Base-by-base conservation (phyloP, 2,113 vertebrate species). In the Cyrtonyx montezumae region DNA sequence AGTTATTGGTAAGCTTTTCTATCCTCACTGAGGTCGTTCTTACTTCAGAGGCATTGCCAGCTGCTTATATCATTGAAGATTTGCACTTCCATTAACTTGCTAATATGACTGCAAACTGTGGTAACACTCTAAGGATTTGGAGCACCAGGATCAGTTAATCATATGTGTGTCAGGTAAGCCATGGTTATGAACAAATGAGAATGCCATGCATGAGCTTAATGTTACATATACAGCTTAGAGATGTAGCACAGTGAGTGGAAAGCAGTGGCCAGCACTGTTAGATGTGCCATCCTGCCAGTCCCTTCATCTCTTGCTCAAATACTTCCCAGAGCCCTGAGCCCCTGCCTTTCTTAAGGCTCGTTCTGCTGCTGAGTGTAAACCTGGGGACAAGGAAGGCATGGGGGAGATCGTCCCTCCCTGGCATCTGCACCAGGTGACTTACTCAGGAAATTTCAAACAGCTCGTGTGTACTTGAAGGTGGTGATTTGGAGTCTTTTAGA, bases 271-370 rank as follows among this genome's bases (percentile, higher is more conserved):
- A 43, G 53, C 55, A 11, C 10, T 32, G 30, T 19, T 15, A 32
- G 69, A 19, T 0, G 5, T 36, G 30, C 59, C 68, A 18, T 20
- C 46, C 34, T 2, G 1, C 21, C 0, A 1, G 12, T 51, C 15
- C 12, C 13, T 25, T 51, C 16, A 21, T 32, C 21, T 74, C 11
- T 36, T 1, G 2, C 26, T 40, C 40, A 40, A 40, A 13, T 12
- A 40, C 11, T 12, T 40, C 40, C 40, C 0, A 0, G 20, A 42
- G 66, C 8, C 14, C 11, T 32, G n/a, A 53, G 30, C 18, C 5
- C 7, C 6, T 8, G 36, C 9, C 19, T 30, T 6, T 0, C n/a
- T 11, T 16, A 10, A 8, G 26, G 26, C 6, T 23, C n/a, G 34
- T 25, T 34, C 48, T 23, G 45, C n/a, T 17, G 20, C 56, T 17